Percentiles rank a stretch among this genome's conserved stretches.
These are phyloP conservation scores for Seriola quinqueradiata DNA, from an alignment of 2,113 vertebrate species.

Conservation along the genomic window DNA sequence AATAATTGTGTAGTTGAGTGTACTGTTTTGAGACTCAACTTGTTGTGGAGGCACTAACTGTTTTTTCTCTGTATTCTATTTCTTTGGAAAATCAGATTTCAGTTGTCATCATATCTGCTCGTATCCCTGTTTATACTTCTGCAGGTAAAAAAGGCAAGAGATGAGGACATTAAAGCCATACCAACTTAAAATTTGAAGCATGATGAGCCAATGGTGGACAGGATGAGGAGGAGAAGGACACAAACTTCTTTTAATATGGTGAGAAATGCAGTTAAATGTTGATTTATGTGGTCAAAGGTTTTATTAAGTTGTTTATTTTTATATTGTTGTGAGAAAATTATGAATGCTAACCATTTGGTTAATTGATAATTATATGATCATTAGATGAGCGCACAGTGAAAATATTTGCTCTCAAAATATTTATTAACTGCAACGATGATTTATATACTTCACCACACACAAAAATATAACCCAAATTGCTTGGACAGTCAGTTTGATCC, in stretches of 20 bases:
- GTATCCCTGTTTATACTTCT: not conserved
- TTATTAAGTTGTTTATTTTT: not conserved
- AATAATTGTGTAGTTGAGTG: no score
- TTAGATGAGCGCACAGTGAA: no score
- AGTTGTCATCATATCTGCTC: not conserved
- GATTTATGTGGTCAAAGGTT: not conserved
- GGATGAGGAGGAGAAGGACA: not conserved
- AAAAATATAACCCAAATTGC: not conserved
- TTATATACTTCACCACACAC: not conserved
- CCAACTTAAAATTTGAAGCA: not conserved
- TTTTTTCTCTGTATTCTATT: no score
- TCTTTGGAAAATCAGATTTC: no score
- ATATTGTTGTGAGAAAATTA: not conserved
- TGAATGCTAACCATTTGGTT: not conserved
- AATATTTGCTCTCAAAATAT: no score
- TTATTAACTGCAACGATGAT: not conserved
- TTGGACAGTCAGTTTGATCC: not conserved
- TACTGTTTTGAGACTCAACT: no score
- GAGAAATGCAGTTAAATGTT: not conserved
- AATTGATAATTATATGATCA: not conserved
- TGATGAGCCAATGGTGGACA: not conserved
- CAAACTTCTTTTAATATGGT: not conserved
- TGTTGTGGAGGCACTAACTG: no score
- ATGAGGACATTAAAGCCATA: not conserved
- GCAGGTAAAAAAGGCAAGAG: not conserved